Conservation (phyloP, 2,888 invertebrate species). For the Hyposoter dolosus region DNA sequence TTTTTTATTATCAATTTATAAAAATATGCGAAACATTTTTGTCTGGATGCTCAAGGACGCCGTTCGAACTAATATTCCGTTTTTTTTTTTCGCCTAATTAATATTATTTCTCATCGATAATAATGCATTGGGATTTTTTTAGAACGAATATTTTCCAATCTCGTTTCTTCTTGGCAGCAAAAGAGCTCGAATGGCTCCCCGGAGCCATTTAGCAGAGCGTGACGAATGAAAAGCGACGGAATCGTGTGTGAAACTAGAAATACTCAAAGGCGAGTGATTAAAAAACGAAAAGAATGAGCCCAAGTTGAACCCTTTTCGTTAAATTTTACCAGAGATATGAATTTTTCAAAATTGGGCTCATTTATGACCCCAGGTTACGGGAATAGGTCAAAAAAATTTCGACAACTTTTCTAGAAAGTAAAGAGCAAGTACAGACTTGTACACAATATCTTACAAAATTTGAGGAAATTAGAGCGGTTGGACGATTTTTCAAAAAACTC, state of each 20-base stretch:
- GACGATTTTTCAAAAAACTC: too few species aligned
- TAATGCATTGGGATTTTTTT: neutral
- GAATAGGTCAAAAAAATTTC: too few species aligned
- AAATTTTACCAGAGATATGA: too few species aligned
- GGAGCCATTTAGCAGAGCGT: neutral
- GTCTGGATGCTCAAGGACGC: slow-evolving; percentile 22
- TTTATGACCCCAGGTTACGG: too few species aligned
- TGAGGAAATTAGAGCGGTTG: too few species aligned
- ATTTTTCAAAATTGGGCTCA: too few species aligned
- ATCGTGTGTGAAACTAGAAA: neutral
- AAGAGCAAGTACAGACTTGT: too few species aligned
- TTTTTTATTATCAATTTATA: neutral
- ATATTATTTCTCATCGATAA: neutral
- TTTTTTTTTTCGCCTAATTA: neutral
- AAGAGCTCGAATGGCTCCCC: neutral
- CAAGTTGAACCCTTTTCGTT: too few species aligned
- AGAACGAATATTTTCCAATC: neutral
- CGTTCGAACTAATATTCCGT: neutral
- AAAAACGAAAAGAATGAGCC: too few species aligned
- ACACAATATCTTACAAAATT: too few species aligned
- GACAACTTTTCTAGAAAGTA: too few species aligned
- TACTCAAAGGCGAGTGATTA: neutral
- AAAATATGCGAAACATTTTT: slow-evolving; percentile 4
- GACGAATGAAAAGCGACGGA: neutral
- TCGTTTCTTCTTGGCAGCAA: neutral